phyloP scores from a whole-genome alignment of 1,140 invertebrate species.

The Reticulitermes speratus region DNA sequence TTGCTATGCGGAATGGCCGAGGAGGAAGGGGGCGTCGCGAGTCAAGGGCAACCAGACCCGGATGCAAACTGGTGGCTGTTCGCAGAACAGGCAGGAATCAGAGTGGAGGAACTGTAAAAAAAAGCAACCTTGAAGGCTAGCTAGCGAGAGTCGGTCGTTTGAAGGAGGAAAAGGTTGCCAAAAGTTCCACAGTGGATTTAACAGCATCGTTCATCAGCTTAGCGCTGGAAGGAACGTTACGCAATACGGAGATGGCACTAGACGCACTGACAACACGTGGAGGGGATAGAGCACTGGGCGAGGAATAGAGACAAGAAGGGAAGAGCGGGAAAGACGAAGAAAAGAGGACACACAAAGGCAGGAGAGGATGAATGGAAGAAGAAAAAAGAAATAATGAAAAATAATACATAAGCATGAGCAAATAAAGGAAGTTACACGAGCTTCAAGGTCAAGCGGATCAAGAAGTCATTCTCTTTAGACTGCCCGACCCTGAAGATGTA shows the following conservation, averaged over 20 bases:
- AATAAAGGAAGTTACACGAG: no score
- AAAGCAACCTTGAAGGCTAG: neutral
- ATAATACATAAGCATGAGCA: no score
- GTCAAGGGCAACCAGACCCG: constrained; percentile 11
- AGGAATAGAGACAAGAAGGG: no score
- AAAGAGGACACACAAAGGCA: no score
- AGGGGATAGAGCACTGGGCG: no score
- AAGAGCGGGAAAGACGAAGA: no score
- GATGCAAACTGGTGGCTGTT: constrained; percentile 5
- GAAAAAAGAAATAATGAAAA: no score
- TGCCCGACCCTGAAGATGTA: no score
- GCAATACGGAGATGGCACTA: neutral
- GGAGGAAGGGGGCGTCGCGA: neutral
- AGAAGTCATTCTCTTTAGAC: no score
- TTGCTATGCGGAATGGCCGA: neutral
- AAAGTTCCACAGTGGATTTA: neutral
- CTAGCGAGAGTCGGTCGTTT: neutral
- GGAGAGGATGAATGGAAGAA: no score
- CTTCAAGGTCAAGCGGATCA: no score
- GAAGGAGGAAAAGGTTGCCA: constrained; percentile 9
- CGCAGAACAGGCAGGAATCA: neutral
- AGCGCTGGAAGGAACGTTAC: neutral
- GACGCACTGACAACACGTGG: neutral
- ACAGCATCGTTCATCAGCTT: neutral
- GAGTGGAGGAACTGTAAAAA: no score